phyloP scores from a whole-genome alignment of 2,797 vertebrate genomes.

The Siniperca undulata region DNA sequence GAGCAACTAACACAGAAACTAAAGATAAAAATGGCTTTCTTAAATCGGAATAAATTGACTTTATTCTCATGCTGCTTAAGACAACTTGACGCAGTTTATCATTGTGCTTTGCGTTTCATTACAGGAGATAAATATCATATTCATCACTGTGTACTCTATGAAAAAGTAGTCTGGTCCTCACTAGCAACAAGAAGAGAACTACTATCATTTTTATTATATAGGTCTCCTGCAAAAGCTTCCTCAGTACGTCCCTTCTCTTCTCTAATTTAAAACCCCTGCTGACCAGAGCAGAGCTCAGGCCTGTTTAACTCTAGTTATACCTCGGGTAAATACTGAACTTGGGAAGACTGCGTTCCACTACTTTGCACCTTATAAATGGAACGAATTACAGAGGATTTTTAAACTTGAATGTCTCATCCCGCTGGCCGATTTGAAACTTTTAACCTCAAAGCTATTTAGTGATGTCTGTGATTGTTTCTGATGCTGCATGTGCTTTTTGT shows the following conservation, averaged over 20 bases:
- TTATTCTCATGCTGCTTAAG: too few species aligned
- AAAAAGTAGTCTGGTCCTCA: background rate
- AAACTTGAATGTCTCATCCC: background rate
- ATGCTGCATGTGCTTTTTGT: background rate
- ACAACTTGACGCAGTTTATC: background rate
- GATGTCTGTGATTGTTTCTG: background rate
- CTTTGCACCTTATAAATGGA: background rate
- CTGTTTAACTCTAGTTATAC: background rate
- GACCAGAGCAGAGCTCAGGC: background rate
- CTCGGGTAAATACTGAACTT: background rate
- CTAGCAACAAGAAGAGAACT: background rate
- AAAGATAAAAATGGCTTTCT: background rate
- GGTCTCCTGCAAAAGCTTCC: background rate
- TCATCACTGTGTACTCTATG: too few species aligned
- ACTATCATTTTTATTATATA: background rate
- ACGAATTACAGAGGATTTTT: background rate
- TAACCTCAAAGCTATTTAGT: background rate
- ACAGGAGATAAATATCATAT: background rate
- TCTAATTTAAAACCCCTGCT: background rate
- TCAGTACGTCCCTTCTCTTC: background rate
- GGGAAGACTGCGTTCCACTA: background rate
- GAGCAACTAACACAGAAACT: too few species aligned
- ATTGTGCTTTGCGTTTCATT: background rate
- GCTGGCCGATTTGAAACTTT: background rate
- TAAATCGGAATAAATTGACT: too few species aligned